Evolutionary conservation across 2,888 invertebrate species (phyloP), one percentile per base, ranked within the genome.

Genomic region (Pecten maximus): DNA sequence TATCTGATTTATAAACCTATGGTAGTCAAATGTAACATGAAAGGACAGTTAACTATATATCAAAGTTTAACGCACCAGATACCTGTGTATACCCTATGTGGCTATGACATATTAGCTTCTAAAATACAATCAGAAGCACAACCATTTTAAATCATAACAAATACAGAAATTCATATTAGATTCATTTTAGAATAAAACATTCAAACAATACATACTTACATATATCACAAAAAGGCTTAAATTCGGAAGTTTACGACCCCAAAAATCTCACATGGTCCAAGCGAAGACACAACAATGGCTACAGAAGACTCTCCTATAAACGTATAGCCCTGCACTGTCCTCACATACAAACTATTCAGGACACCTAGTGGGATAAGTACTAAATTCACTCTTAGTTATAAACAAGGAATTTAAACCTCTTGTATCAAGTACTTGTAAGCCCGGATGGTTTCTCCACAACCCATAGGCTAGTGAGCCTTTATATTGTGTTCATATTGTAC

Each of bases 371-470:
- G 23, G 60, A 19, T 60, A 60, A 60, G 60, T 35, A 74, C 74
- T 35, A 28, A 28, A 74, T 35, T 74, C 74, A 74, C 74, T 74
- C 28, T 35, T 10, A 35, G 74, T 74, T 74, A 28, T 74, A 74
- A 74, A 74, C 74, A 74, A 74, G 35, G 54, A 74, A 74, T 74
- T 74, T 74, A 74, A 74, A 28, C 74, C 74, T 74, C 74, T 74
- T 74, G 74, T 74, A 74, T 74, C 23, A 74, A 74, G 74, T 74
- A 74, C 74, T 74, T 74, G 60, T 60, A 28, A 60, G 28, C 60
- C 60, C 10, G 28, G 60, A 60, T 60, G 35, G 74, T 74, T 54
- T 10, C 74, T 28, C 74, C 23, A 35, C 3, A 54, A 54, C 19
- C 44, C 23, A 10, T 54, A 44, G 74, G 74, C 6, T 35, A 74